These are phyloP conservation scores for Athene cunicularia DNA, from an alignment of 2,113 vertebrate species.

Conservation along the genomic window DNA sequence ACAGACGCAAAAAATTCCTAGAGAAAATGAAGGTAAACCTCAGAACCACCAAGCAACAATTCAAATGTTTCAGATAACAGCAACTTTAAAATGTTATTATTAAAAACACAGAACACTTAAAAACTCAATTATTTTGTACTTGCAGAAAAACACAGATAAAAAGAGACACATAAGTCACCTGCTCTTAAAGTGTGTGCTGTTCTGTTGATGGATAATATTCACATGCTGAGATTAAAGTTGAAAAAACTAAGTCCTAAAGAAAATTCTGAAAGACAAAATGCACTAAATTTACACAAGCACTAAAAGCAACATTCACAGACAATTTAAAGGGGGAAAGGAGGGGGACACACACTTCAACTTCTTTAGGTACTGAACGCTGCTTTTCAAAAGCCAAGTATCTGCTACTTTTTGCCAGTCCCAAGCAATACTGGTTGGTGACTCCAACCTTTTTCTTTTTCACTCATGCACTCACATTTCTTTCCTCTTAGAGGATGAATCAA, in stretches of 20 bases:
- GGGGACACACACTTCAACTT: accelerated
- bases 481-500: neutral
- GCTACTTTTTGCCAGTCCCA: neutral
- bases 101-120: neutral
- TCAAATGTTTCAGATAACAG: neutral
- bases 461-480: neutral
- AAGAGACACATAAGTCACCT: neutral
- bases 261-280: neutral
- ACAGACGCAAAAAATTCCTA: neutral
- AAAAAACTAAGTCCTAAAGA: neutral
- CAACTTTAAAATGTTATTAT: neutral
- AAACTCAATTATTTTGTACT: conserved; percentile 8
- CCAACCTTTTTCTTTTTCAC: neutral
- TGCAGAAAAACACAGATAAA: neutral
- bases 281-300: neutral
- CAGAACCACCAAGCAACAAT: neutral
- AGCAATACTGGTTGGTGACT: neutral
- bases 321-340: neutral
- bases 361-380: neutral
- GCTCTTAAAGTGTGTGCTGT: neutral
- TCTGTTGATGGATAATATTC: neutral
- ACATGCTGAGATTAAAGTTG: neutral
- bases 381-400: neutral
- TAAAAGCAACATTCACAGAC: neutral
- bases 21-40: neutral